Percentiles rank a stretch among this genome's conserved stretches.
Evolutionary conservation across 1,140 invertebrate species (phyloP).

Genomic region (Alviniconcha marisindica): DNA sequence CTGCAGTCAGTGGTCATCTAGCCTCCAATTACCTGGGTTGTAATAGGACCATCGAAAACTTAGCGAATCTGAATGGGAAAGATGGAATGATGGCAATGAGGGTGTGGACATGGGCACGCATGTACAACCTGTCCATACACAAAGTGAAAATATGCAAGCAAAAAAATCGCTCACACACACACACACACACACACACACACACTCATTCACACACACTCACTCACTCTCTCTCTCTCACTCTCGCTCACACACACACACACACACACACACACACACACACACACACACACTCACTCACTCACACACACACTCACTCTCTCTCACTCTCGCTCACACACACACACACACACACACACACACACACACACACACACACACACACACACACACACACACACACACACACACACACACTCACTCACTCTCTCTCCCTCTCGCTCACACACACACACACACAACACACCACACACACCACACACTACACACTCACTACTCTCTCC

Average conservation of each 20-base stretch:
- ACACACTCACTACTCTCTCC: no score
- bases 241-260: background rate
- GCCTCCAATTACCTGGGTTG: slow-evolving; percentile 58
- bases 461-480: no score
- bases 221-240: background rate
- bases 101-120: background rate
- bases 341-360: background rate
- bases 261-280: background rate
- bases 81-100: background rate
- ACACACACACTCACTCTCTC: background rate
- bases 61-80: slow-evolving; percentile 51
- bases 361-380: no score
- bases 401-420: no score
- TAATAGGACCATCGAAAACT: slow-evolving; percentile 64
- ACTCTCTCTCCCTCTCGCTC: no score
- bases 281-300: slow-evolving; percentile 35
- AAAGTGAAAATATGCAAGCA: background rate
- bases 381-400: no score
- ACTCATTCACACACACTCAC: background rate
- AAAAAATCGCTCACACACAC: background rate
- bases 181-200: slow-evolving; percentile 11
- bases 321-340: background rate
- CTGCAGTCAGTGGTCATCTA: background rate
- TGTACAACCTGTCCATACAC: background rate
- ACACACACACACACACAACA: no score